Base-by-base conservation (phyloP, 2,113 vertebrate genomes). In the Corythaixoides concolor region DNA sequence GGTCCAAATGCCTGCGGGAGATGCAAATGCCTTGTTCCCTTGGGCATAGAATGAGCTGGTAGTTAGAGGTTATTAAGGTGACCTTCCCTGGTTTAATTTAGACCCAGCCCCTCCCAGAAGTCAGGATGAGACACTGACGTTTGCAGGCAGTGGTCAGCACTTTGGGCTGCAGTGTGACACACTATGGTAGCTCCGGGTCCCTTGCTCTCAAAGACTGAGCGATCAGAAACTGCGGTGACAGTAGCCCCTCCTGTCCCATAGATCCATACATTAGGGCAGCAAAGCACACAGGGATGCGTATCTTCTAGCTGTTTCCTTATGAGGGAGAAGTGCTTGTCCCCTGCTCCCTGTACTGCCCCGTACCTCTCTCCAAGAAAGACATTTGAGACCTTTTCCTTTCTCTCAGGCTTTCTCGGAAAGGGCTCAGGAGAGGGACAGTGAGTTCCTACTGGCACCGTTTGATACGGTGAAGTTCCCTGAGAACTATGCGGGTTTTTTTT, bases 401-500 rank as follows among this genome's bases (percentile, higher is more conserved):
- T 69, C 39, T 63, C 23, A 55, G 64, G 9, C 21, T 85, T 74
- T 21, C 35, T 81, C 62, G 4, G 5, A 39, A 70, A 47, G 21
- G n/a, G 33, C 30, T 67, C 45, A 52, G 33, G 53, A 56, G 12
- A 70, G 45, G 49, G 21, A 47, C 9, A 10, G 9, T 0, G 1
- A 4, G 14, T 33, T 92, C 69, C 76, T 70, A 2, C 15, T 6
- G 60, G 32, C 64, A 78, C 76, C 77, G 75, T 85, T 85, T 60
- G 87, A 96, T 92, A 79, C 81, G 17, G 33, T 50, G 49, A 93
- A 53, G 33, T 39, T 89, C 66, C 56, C 41, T 73, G n/a, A 0
- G 8, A 92, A 72, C 58, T 60, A 59, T 1, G 2, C 0, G 0
- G 14, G 1, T n/a, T 39, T 26, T 9, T 37, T 78, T 86, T 53